Evolutionary conservation across 2,797 vertebrate genomes (phyloP).

Genomic region (Artibeus lituratus): DNA sequence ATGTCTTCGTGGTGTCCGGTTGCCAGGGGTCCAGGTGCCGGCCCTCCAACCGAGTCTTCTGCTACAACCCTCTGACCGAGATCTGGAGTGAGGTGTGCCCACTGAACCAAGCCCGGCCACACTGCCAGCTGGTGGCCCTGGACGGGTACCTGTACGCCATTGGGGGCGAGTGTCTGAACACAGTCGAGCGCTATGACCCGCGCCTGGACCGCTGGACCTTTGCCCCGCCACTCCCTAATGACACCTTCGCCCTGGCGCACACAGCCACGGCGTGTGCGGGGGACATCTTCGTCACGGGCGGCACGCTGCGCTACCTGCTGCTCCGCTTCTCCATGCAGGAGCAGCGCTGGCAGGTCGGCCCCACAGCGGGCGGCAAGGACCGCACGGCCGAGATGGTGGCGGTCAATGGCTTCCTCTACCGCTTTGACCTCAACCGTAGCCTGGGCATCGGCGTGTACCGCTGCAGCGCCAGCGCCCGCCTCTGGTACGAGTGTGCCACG

Average conservation of each 20-base stretch:
- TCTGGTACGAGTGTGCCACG: conserved; percentile 92
- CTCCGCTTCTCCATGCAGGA: conserved; percentile 86
- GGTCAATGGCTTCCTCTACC: conserved; percentile 88
- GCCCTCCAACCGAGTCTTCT: conserved; percentile 92
- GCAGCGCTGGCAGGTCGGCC: conserved; percentile 86
- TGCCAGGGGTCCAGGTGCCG: conserved; percentile 82
- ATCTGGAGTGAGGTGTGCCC: conserved; percentile 93
- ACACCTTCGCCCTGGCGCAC: conserved; percentile 94
- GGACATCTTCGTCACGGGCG: conserved; percentile 93
- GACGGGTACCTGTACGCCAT: conserved; percentile 94
- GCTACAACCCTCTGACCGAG: conserved; percentile 92
- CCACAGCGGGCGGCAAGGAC: conserved; percentile 82
- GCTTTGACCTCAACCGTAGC: conserved; percentile 89
- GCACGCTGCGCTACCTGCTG: conserved; percentile 89
- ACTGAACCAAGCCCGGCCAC: conserved; percentile 92
- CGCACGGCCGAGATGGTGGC: conserved; percentile 89
- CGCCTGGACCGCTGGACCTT: conserved; percentile 91
- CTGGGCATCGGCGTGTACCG: conserved; percentile 89
- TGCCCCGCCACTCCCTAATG: conserved; percentile 88
- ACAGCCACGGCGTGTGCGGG: conserved; percentile 86
- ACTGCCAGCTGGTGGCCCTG: conserved; percentile 92
- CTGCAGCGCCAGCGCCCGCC: conserved; percentile 86
- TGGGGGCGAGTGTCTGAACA: conserved; percentile 93
- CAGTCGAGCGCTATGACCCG: conserved; percentile 93
- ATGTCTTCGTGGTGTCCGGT: conserved; percentile 92